phyloP scores from a whole-genome alignment of 2,888 invertebrate species.

The Caenorhabditis zanzibari region DNA sequence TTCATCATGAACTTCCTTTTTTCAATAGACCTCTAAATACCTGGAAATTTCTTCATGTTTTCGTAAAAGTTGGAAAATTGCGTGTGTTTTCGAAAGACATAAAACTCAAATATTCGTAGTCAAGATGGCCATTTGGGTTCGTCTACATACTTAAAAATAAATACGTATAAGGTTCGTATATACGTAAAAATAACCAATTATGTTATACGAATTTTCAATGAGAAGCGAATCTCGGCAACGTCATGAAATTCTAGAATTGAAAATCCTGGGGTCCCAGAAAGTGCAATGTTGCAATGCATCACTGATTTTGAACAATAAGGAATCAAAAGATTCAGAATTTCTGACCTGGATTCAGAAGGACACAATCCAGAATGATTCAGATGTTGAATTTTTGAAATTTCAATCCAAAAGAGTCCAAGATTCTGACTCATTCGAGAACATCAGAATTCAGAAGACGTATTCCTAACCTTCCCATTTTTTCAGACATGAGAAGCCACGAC shows the following conservation, averaged over 20 bases:
- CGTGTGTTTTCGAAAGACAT: slow-evolving; percentile 27
- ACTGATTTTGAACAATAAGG: background rate
- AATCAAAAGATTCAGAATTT: background rate
- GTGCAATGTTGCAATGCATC: slow-evolving; percentile 1
- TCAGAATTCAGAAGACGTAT: too few relatives aligned
- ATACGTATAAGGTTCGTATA: too few relatives aligned
- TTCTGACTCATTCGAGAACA: background rate
- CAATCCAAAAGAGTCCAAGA: background rate
- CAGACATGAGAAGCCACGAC: slow-evolving; percentile 64
- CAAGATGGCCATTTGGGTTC: too few relatives aligned
- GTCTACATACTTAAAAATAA: too few relatives aligned
- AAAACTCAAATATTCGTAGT: slow-evolving; percentile 31
- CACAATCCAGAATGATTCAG: too few relatives aligned
- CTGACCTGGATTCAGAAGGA: too few relatives aligned
- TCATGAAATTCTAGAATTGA: too few relatives aligned
- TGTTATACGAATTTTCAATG: slow-evolving; percentile 53
- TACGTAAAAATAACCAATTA: slow-evolving; percentile 49
- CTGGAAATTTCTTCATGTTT: background rate
- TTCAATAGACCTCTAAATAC: slow-evolving; percentile 12
- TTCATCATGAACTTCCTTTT: background rate
- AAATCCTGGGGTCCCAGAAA: too few relatives aligned
- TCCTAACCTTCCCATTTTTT: background rate
- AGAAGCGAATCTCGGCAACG: too few relatives aligned
- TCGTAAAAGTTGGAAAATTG: slow-evolving; percentile 4
- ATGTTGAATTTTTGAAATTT: too few relatives aligned